Conservation (phyloP, 2,888 invertebrate species). For the Neria commutata region DNA sequence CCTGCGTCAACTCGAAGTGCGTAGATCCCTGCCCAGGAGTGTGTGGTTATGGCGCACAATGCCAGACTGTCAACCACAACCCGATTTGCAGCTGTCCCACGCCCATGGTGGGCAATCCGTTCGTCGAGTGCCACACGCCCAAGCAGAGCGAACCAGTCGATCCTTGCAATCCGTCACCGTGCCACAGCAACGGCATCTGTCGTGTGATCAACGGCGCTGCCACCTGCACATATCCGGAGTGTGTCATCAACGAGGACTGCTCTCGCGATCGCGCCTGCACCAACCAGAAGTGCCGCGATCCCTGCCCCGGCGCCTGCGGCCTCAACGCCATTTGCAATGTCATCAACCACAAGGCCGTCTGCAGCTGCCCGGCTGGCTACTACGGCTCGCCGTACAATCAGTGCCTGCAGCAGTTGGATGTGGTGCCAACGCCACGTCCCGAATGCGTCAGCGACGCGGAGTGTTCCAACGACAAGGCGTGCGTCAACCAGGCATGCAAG, state of each 20-base stretch:
- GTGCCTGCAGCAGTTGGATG: slow-evolving; percentile 66
- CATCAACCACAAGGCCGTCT: slow-evolving; percentile 81
- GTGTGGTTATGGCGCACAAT: slow-evolving; percentile 78
- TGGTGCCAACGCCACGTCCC: slow-evolving; percentile 67
- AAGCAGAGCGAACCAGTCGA: slow-evolving; percentile 63
- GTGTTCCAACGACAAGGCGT: slow-evolving; percentile 83
- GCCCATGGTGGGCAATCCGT: slow-evolving; percentile 80
- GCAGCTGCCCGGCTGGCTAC: slow-evolving; percentile 80
- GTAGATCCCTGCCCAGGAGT: slow-evolving; percentile 80
- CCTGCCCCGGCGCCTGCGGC: slow-evolving; percentile 82
- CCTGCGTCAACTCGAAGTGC: slow-evolving; percentile 81
- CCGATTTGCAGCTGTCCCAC: slow-evolving; percentile 82
- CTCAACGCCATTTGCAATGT: slow-evolving; percentile 80
- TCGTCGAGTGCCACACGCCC: slow-evolving; percentile 69
- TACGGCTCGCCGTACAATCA: slow-evolving; percentile 79
- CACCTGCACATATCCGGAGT: slow-evolving; percentile 83
- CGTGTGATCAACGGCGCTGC: slow-evolving; percentile 73
- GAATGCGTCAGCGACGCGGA: slow-evolving; percentile 80
- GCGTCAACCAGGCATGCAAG: slow-evolving; percentile 75
- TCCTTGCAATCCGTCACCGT: slow-evolving; percentile 86
- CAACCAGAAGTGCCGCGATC: slow-evolving; percentile 82
- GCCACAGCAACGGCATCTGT: slow-evolving; percentile 82
- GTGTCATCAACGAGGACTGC: slow-evolving; percentile 88
- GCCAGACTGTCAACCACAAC: slow-evolving; percentile 81
- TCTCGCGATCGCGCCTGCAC: slow-evolving; percentile 81